Base-by-base conservation (phyloP, 2,113 vertebrate species). In the Galbula dea region DNA sequence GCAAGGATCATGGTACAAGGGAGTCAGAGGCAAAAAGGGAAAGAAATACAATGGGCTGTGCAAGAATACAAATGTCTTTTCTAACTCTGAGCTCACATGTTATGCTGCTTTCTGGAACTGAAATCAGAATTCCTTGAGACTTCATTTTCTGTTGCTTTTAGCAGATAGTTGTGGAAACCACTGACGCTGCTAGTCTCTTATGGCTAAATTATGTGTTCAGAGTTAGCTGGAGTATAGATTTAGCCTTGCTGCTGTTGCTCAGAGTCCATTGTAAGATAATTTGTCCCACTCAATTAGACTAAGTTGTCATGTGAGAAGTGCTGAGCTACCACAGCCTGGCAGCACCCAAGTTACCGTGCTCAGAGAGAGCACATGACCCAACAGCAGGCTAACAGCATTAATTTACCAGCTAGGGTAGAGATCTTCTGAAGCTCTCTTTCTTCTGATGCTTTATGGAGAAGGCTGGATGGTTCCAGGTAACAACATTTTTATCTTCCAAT, bases 221-320 rank as follows among this genome's bases (percentile, higher is more conserved):
- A 94, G 94, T 90, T 95, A 95, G 81, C 91, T 4, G 24, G 74
- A 87, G 87, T 96, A 95, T 91, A 87, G 96, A 96, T 96, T 95
- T 91, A 95, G 96, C 81, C 91, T 82, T 92, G 91, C 89, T 82
- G 89, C 94, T 89, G 89, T 92, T 95, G 96, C 87, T 37, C 74
- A 52, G 93, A 96, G 94, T 96, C 94, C 87, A 96, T 95, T 92
- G 91, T 94, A 95, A 96, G 96, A 95, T 92, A 95, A 96, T 96
- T 96, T 96, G 94, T 96, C 96, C 96, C 96, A 96, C 96, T 96
- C 96, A 95, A 95, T 96, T 96, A 95, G 96, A 96, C 96, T 82
- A 95, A 94, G 93, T 95, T 95, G 94, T 96, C 96, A 94, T 83
- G 94, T 91, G 96, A 92, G 96, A 87, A 95, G 93, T 68, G 94